Base-by-base conservation (phyloP, 2,888 invertebrate species). In the Drosophila barbarae region DNA sequence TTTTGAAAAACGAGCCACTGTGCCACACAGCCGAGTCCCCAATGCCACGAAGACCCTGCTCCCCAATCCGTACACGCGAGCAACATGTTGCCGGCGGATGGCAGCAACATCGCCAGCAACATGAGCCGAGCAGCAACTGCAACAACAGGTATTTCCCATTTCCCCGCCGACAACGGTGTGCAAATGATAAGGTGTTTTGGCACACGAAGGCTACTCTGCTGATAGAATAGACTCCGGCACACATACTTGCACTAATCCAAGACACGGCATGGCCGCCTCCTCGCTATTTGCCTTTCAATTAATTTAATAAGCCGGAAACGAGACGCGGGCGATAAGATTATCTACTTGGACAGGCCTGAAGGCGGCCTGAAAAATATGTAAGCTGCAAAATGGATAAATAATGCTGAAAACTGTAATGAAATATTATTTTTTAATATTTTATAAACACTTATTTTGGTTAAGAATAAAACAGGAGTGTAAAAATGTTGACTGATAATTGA, bases 131-230 rank as follows among this genome's bases (percentile, higher is more conserved):
- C 34, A 52, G 56, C 46, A 53, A 54, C 36, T 71, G 71, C 64
- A 69, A 69, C 69, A 70, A 70, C 69, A 70, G 69, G 69, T 70
- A 69, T 69, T 69, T 53, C 30, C 13, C 10, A 46, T 46, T 46
- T 46, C 46, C 46, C 30, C 18, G 30, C 26, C 42, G 18, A 30
- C 30, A 30, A 46, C 46, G 46, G 26, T 30, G 58, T 63, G 61
- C 38, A 38, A 60, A 28, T 51, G 63, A 63, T 63, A 60, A 46
- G 60, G 36, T 28, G 21, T 30, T 42, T 2, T 46, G 61, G 72
- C 74, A 38, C 13, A 26, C 51, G 35, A 49, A 49, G 55, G 55
- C 49, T 12, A 30, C 49, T 49, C 49, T n/a, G 36, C 34, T 50
- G 50, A 56, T 46, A 46, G 50, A 50, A 41, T 41, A 15, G 30